Percentiles rank a stretch among this genome's conserved stretches.
phyloP scores from a whole-genome alignment of 2,888 invertebrate species.

The Calliphora vomitoria region DNA sequence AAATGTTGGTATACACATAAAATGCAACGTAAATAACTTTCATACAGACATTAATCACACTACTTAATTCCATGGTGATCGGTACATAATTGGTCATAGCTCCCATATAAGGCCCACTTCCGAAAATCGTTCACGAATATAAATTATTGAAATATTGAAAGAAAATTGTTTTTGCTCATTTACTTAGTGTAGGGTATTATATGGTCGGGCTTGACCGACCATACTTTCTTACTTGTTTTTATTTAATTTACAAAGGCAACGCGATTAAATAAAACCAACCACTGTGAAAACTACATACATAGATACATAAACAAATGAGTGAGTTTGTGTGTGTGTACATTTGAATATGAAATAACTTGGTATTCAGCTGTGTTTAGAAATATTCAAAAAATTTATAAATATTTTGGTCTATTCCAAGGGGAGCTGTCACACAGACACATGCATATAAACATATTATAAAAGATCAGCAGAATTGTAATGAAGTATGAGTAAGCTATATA shows the following conservation, averaged over 20 bases:
- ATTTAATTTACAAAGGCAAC: slow-evolving; percentile 20
- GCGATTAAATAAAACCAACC: slow-evolving; percentile 25
- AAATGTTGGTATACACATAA: too few relatives aligned
- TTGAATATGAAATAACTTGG: slow-evolving; percentile 14
- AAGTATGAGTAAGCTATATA: slow-evolving; percentile 1
- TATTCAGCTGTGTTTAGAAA: background rate
- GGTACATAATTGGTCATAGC: too few relatives aligned
- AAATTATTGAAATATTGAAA: too few relatives aligned
- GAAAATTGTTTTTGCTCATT: too few relatives aligned
- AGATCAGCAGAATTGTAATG: background rate
- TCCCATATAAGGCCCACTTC: too few relatives aligned
- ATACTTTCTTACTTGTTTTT: too few relatives aligned
- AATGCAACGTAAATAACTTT: too few relatives aligned
- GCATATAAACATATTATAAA: background rate
- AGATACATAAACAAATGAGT: background rate
- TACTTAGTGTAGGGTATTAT: too few relatives aligned
- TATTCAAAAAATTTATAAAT: slow-evolving; percentile 33
- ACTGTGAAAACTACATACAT: background rate
- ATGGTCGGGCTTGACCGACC: too few relatives aligned
- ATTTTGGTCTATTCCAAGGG: slow-evolving; percentile 24
- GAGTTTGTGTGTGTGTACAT: background rate
- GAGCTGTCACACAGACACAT: slow-evolving; percentile 2
- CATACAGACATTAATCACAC: too few relatives aligned
- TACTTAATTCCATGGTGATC: too few relatives aligned
- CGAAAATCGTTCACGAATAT: too few relatives aligned